A percentile compares a stretch with the other conserved stretches of the same genome.
Conservation (phyloP, 35 echinoderm and acorn worm species). For the Ptychodera flava region DNA sequence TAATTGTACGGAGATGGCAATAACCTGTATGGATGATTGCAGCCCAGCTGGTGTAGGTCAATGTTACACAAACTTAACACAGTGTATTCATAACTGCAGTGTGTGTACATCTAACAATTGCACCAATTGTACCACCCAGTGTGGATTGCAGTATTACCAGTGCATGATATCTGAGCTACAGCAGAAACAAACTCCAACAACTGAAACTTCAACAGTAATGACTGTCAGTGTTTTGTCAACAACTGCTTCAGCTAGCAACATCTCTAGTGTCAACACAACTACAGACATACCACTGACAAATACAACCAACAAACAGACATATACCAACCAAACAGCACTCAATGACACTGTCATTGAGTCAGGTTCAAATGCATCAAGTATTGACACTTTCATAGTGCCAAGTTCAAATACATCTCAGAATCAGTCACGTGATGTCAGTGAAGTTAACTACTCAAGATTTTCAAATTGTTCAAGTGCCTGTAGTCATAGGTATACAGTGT, state of each 20-base stretch:
- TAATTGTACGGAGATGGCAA: not conserved
- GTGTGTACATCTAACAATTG: constrained; percentile 12
- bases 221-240: not conserved
- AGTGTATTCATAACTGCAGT: constrained; percentile 11
- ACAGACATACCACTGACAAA: no score
- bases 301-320: no score
- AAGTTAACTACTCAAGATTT: no score
- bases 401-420: no score
- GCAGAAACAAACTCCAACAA: not conserved
- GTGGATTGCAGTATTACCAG: not conserved
- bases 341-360: no score
- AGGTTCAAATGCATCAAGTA: no score
- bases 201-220: not conserved
- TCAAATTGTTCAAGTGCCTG: no score
- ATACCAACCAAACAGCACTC: no score
- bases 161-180: not conserved
- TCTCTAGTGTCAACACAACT: not conserved
- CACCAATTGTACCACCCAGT: constrained; percentile 19
- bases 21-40: not conserved
- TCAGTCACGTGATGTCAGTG: no score
- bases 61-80: not conserved
- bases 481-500: no score
- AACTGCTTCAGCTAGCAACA: not conserved
- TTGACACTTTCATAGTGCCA: no score
- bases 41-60: not conserved